Base-by-base conservation (phyloP, 2,113 vertebrate species). In the Ciconia boyciana region DNA sequence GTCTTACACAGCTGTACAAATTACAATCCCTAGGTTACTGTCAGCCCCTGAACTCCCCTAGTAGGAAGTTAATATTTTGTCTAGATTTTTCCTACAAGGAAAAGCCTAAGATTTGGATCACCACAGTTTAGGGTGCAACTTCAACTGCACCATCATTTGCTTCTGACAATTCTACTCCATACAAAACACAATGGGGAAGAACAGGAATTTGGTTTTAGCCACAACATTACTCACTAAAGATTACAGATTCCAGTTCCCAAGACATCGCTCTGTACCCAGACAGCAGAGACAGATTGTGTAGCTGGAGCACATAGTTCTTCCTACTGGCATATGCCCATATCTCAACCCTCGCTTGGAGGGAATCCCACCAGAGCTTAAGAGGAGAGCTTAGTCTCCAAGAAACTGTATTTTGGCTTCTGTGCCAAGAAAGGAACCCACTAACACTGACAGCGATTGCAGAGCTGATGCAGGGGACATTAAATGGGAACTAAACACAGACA, bases 101-200 rank as follows among this genome's bases (percentile, higher is more conserved):
- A 74, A 89, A 78, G 20, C 44, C 24, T 11, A 58, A 49, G 21
- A 52, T 60, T 21, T 29, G 39, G 17, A 44, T 51, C 51, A 9
- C 8, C n/a, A 28, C 15, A 49, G n/a, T 3, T 54, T 3, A 65
- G 31, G 48, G 39, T 11, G 29, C 15, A 26, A 36, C 25, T 75
- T 43, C 9, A 19, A 4, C 0, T 2, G 46, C 2, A 28, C 16
- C 5, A 1, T 2, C 3, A 18, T 3, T 39, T 52, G 32, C 39
- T 64, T 26, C 65, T 10, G 8, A 28, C 2, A 43, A 24, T 15
- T 68, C 41, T 9, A 16, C 29, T 58, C 80, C 54, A 7, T 6
- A 44, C 2, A 36, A 46, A 62, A 12, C 28, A 22, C 62, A 34
- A 13, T 1, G 6, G 29, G 66, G n/a, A 54, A 24, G 64, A 58